phyloP scores from a whole-genome alignment of 2,888 invertebrate species.

The Eumerus sabulonum region DNA sequence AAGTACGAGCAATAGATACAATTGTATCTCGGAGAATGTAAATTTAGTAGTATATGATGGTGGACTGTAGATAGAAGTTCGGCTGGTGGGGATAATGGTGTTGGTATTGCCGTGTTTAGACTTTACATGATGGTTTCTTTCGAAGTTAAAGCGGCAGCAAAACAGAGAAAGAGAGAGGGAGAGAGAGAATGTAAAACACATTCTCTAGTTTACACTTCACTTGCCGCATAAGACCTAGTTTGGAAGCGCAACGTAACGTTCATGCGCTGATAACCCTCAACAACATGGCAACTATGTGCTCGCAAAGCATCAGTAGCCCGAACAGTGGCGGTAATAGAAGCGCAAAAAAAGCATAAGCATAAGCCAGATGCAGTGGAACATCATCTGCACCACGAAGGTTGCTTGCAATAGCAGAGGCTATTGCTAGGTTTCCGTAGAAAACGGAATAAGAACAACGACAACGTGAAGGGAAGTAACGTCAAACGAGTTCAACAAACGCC shows the following conservation, averaged over 20 bases:
- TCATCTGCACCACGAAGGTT: too few relatives aligned
- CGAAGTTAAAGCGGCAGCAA: slow-evolving; percentile 1
- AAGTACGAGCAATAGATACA: slow-evolving; percentile 4
- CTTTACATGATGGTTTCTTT: slow-evolving; percentile 5
- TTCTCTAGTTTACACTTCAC: neutral
- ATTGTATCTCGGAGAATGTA: neutral
- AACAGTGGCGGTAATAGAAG: too few relatives aligned
- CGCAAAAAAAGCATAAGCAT: too few relatives aligned
- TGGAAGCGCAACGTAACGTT: slow-evolving; percentile 51
- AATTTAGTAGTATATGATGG: neutral
- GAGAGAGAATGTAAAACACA: too few relatives aligned
- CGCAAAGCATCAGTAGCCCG: too few relatives aligned
- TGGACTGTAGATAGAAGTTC: neutral
- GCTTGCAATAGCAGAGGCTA: too few relatives aligned
- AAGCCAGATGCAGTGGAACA: neutral
- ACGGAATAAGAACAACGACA: too few relatives aligned
- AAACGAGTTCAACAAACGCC: neutral
- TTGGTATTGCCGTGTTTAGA: neutral
- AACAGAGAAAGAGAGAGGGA: neutral
- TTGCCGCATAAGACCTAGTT: slow-evolving; percentile 49
- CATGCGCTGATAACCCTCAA: slow-evolving; percentile 63
- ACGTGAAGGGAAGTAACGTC: too few relatives aligned
- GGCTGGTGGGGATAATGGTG: too few relatives aligned
- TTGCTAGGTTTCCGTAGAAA: too few relatives aligned
- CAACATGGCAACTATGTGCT: slow-evolving; percentile 1